Evolutionary conservation across 2,113 vertebrate genomes (phyloP), one percentile per base, ranked within the genome.

Genomic region (Lasiurus borealis): DNA sequence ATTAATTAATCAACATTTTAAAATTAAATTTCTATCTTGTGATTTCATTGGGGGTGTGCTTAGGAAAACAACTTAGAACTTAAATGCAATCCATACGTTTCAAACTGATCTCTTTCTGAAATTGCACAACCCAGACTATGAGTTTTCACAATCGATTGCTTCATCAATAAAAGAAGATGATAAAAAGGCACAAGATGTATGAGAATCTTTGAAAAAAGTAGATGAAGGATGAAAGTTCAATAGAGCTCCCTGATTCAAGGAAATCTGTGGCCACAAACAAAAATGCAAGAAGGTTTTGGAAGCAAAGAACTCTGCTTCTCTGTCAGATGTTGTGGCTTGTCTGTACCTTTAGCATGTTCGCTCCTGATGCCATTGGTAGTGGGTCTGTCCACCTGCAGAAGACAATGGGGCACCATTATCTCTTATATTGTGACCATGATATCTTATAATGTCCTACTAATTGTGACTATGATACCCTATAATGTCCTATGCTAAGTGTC

Each of bases 1-100:
- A 89, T 85, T 86, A 96, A 97, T 97, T 95, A 94, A 90, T 92
- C 90, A 88, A 50, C 7, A 4, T 91, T 95, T 85, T 73, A 92
- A 94, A 94, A 87, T 97, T 84, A 91, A 50, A 86, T 96, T 92
- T 71, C 84, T 95, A 62, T 54, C 71, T 80, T 82, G 52, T 21
- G 62, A 25, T 57, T 85, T 90, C 85, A 50, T 77, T 40, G 18
- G 84, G 78, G 34, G 11, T 31, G 36, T n/a, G 36, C 75, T 76
- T 85, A 15, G n/a, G 77, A 76, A 82, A 94, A 69, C 54, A 78
- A 73, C 84, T 72, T 34, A 81, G 59, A 62, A 25, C 68, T 68
- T 77, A n/a, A 40, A 5, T 72, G 62, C 57, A 73, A 88, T 9
- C 59, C 34, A 6, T 68, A 59, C 46, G 21, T 75, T 78, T 52